Percentiles rank a stretch among this genome's conserved stretches.
phyloP scores from a whole-genome alignment of 2,888 invertebrate species.

The Mimas tiliae region DNA sequence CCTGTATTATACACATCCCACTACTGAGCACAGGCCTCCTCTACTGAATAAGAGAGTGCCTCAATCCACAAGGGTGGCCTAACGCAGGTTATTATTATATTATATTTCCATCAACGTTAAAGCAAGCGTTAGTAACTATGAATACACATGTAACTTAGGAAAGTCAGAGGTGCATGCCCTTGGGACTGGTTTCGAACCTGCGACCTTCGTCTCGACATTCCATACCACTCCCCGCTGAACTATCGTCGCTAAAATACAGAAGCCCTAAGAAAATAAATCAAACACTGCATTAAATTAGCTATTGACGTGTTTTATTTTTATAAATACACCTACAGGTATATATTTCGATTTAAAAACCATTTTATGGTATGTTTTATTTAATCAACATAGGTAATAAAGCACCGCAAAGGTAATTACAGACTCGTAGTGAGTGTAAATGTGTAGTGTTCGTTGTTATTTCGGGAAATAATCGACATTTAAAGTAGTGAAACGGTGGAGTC shows the following conservation, averaged over 20 bases:
- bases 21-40: too few species aligned
- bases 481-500: conserved; percentile 73
- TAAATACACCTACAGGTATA: conserved; percentile 30
- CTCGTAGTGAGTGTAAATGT: conserved; percentile 80
- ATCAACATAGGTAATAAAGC: conserved; percentile 74
- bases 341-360: conserved; percentile 52
- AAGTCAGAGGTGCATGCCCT: too few species aligned
- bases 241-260: neutral
- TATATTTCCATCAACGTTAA: too few species aligned
- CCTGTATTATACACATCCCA: too few species aligned
- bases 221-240: too few species aligned
- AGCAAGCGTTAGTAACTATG: too few species aligned
- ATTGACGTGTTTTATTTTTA: conserved; percentile 31
- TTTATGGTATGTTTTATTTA: conserved; percentile 76
- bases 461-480: conserved; percentile 75
- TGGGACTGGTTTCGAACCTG: too few species aligned
- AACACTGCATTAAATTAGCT: conserved; percentile 3
- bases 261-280: neutral
- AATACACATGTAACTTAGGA: too few species aligned
- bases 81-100: too few species aligned
- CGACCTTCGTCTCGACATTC: too few species aligned
- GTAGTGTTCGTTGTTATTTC: conserved; percentile 74
- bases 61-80: too few species aligned
- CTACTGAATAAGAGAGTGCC: too few species aligned
- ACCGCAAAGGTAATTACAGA: conserved; percentile 72